phyloP scores from a whole-genome alignment of 1,140 invertebrate species.

The Capitella teleta region DNA sequence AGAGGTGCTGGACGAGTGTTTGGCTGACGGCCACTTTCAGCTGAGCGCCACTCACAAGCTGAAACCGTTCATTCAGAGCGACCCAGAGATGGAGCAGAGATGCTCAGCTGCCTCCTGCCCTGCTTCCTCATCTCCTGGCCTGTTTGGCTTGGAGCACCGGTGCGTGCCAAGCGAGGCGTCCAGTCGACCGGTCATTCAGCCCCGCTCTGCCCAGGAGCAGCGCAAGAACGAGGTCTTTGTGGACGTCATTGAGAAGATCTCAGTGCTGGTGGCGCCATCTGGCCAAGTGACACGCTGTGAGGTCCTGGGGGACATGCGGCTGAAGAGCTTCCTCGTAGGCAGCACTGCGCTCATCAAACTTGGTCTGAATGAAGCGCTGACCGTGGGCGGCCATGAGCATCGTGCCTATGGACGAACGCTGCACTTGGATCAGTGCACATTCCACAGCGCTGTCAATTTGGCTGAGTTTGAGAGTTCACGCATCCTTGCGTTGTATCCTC shows the following conservation, averaged over 20 bases:
- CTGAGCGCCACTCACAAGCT: constrained; percentile 28
- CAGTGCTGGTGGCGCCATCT: constrained; percentile 19
- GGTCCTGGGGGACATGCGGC: constrained; percentile 26
- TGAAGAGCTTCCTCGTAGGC: constrained; percentile 32
- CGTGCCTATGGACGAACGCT: constrained; percentile 25
- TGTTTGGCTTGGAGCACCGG: constrained; percentile 33
- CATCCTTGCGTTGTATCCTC: constrained; percentile 21
- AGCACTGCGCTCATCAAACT: constrained; percentile 24
- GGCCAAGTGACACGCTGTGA: constrained; percentile 22
- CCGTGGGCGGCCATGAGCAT: constrained; percentile 9
- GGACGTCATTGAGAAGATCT: constrained; percentile 29
- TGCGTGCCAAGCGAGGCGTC: constrained; percentile 17
- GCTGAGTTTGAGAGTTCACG: constrained; percentile 20
- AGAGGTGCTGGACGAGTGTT: constrained; percentile 29
- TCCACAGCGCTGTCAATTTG: constrained; percentile 27
- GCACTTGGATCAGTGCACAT: constrained; percentile 24
- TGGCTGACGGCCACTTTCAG: constrained; percentile 31
- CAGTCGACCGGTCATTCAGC: constrained; percentile 19
- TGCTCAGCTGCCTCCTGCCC: too few species aligned
- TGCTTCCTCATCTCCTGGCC: too few species aligned
- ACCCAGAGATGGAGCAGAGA: constrained; percentile 19
- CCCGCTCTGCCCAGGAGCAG: constrained; percentile 19
- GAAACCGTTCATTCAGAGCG: constrained; percentile 26
- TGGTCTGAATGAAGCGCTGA: constrained; percentile 28
- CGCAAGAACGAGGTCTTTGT: constrained; percentile 30